Conservation (phyloP, 2,888 invertebrate species). For the Caenorhabditis afra region DNA sequence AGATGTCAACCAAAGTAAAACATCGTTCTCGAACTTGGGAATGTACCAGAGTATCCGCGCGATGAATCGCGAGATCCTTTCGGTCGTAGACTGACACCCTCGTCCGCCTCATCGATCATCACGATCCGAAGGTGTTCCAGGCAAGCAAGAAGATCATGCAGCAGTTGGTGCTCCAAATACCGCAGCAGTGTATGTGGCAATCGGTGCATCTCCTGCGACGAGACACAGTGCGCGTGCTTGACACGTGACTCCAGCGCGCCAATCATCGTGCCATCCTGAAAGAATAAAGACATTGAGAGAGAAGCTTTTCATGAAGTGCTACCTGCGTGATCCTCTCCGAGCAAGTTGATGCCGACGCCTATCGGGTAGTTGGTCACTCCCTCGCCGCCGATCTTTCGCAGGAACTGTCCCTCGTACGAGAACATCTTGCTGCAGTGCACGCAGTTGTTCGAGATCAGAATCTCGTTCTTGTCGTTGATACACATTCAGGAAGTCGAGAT, state of each 20-base stretch:
- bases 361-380: conserved; percentile 99
- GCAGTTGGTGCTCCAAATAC: conserved; percentile 88
- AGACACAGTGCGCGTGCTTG: conserved; percentile 21
- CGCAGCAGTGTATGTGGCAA: conserved; percentile 95
- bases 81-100: conserved; percentile 27
- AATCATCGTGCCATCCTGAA: too few species aligned
- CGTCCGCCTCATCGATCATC: conserved; percentile 46
- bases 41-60: conserved; percentile 1
- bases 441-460: conserved; percentile 99
- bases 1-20: neutral
- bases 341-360: too few species aligned
- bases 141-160: conserved; percentile 86
- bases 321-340: too few species aligned
- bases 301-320: too few species aligned
- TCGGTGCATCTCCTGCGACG: conserved; percentile 77
- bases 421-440: conserved; percentile 99
- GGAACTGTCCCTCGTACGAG: conserved; percentile 95
- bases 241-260: too few species aligned
- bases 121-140: conserved; percentile 36
- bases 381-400: conserved; percentile 98
- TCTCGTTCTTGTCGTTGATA: conserved; percentile 98
- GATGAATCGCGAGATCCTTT: conserved; percentile 40
- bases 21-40: conserved; percentile 1
- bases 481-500: conserved; percentile 99
- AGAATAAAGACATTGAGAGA: too few species aligned